These are phyloP conservation scores for Ruditapes philippinarum DNA, from an alignment of 1,140 invertebrate species.

Conservation along the genomic window DNA sequence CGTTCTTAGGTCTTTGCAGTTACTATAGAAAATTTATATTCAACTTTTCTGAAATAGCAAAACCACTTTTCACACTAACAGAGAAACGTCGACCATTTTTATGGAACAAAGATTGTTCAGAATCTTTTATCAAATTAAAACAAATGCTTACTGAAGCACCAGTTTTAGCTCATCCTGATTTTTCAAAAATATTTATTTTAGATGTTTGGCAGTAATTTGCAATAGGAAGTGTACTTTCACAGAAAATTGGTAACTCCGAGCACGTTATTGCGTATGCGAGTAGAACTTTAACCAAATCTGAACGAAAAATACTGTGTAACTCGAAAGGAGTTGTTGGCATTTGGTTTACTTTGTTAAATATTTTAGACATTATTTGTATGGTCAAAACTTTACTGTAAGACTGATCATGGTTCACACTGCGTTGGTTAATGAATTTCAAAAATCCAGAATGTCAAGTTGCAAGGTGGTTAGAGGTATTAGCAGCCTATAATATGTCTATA, in stretches of 20 bases:
- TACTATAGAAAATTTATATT: background rate
- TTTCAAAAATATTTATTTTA: conserved; percentile 80
- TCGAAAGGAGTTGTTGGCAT: conserved; percentile 69
- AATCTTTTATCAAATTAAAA: conserved; percentile 68
- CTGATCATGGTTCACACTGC: conserved; percentile 73
- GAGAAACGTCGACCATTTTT: background rate
- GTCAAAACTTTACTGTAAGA: conserved; percentile 58
- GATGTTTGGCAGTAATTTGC: conserved; percentile 71
- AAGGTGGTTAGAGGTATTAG: conserved; percentile 74
- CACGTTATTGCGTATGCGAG: conserved; percentile 86
- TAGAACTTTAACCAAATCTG: conserved; percentile 27
- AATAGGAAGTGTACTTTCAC: conserved; percentile 14
- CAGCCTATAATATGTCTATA: conserved; percentile 49
- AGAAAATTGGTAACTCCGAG: background rate
- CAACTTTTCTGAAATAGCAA: background rate
- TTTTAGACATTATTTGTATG: conserved; percentile 69
- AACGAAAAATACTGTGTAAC: conserved; percentile 85
- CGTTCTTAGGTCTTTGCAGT: no score
- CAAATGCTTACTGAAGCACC: conserved; percentile 67
- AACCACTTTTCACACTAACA: conserved; percentile 21
- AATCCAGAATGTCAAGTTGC: conserved; percentile 66
- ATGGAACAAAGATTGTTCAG: background rate
- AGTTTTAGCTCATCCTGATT: conserved; percentile 77
- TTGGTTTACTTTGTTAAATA: conserved; percentile 44
- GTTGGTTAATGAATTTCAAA: conserved; percentile 67